These are phyloP conservation scores for Chanos chanos DNA, from an alignment of 2,797 vertebrate species.

Conservation along the genomic window DNA sequence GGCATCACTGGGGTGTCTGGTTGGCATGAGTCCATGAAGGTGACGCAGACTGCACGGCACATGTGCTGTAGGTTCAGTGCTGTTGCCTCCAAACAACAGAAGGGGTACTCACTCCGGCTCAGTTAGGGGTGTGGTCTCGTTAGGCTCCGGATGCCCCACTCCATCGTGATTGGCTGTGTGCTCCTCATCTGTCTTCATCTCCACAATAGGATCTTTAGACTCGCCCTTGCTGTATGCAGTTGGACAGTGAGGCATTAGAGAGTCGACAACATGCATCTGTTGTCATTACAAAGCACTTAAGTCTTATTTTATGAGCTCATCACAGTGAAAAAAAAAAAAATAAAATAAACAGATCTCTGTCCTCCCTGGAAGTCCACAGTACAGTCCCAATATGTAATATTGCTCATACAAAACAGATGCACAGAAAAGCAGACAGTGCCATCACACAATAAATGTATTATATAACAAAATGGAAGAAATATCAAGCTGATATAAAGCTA, in stretches of 20 bases:
- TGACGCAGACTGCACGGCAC: background rate
- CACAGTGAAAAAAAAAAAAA: background rate
- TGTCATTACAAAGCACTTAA: slow-evolving; percentile 9
- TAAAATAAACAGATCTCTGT: too few species aligned
- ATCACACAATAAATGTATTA: too few species aligned
- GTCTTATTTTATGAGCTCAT: slow-evolving; percentile 20
- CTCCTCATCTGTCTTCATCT: slow-evolving; percentile 92
- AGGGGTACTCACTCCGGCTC: slow-evolving; percentile 87
- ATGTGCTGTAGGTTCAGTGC: background rate
- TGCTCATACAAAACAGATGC: too few species aligned
- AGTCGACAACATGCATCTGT: background rate
- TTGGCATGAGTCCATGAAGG: background rate
- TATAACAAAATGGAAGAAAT: too few species aligned
- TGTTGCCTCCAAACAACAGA: background rate
- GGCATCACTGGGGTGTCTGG: too few species aligned
- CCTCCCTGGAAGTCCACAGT: too few species aligned
- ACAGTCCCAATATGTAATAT: too few species aligned
- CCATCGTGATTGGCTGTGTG: slow-evolving; percentile 92
- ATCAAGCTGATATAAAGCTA: too few species aligned
- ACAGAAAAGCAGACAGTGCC: too few species aligned
- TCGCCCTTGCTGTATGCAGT: slow-evolving; percentile 87
- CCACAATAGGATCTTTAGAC: slow-evolving; percentile 96
- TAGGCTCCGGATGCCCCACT: slow-evolving; percentile 90
- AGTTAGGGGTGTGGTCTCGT: slow-evolving; percentile 94
- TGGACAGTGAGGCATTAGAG: too few species aligned